phyloP scores from a whole-genome alignment of 1,140 invertebrate genomes.

The Chionoecetes opilio region DNA sequence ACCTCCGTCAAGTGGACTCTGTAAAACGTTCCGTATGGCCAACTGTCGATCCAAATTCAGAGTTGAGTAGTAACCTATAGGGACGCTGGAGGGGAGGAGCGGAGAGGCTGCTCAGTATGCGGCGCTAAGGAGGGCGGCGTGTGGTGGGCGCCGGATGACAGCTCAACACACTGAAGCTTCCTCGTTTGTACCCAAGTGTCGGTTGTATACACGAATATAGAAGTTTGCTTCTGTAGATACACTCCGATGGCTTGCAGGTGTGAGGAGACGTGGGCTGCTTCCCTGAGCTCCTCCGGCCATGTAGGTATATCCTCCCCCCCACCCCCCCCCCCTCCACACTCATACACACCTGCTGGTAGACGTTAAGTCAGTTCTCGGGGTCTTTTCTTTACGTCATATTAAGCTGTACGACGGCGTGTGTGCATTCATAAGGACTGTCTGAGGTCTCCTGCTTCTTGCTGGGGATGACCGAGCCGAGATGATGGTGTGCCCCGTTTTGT shows the following conservation, averaged over 20 bases:
- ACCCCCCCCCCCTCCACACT: neutral
- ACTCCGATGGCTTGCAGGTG: constrained; percentile 5
- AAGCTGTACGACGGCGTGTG: neutral
- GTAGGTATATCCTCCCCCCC: too few species aligned
- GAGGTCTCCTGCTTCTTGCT: neutral
- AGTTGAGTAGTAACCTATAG: neutral
- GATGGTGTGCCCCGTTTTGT: too few species aligned
- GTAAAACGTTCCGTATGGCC: neutral
- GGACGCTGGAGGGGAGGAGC: neutral
- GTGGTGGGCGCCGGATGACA: neutral
- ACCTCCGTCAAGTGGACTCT: too few species aligned
- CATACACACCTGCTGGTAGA: neutral
- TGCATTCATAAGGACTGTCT: neutral
- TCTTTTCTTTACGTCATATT: neutral
- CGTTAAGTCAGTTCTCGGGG: constrained; percentile 5
- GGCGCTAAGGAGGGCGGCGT: neutral
- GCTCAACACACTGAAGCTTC: neutral
- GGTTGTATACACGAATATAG: neutral
- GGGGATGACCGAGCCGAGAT: neutral
- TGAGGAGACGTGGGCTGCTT: neutral
- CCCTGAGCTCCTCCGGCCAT: too few species aligned
- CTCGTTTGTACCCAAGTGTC: constrained; percentile 4
- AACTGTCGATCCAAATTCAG: constrained; percentile 6
- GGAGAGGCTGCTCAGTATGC: neutral
- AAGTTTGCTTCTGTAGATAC: neutral